Conservation (phyloP, 2,888 invertebrate genomes). For the Oscheius sp. region DNA sequence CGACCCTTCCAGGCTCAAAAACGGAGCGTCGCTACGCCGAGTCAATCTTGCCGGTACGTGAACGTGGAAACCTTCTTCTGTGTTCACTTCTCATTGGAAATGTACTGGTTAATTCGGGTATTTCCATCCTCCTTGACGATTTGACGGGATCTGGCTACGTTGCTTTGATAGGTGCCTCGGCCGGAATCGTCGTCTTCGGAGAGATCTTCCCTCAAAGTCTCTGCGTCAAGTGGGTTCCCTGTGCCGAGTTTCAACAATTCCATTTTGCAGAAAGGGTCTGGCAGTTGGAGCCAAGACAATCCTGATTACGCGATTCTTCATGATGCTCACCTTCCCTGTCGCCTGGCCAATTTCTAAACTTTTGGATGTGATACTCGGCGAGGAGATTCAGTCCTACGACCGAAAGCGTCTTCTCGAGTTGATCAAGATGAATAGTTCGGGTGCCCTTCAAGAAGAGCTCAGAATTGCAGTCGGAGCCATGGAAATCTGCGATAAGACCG, state of each 20-base stretch:
- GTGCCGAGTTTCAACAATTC: constrained; percentile 81
- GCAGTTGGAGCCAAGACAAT: constrained; percentile 80
- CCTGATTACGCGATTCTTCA: constrained; percentile 89
- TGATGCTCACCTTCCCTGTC: constrained; percentile 88
- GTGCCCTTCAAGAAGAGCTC: constrained; percentile 62
- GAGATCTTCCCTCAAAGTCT: constrained; percentile 81
- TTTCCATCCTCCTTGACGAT: constrained; percentile 94
- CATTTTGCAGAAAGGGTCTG: constrained; percentile 60
- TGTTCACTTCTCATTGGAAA: constrained; percentile 80
- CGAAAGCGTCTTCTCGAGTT: constrained; percentile 94
- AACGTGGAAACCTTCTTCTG: constrained; percentile 91
- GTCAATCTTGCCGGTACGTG: constrained; percentile 88
- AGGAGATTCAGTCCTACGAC: constrained; percentile 97
- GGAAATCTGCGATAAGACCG: constrained; percentile 92
- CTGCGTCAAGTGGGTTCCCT: constrained; percentile 69
- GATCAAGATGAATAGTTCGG: constrained; percentile 76
- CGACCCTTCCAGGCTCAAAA: constrained; percentile 55
- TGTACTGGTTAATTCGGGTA: constrained; percentile 78
- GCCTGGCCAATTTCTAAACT: constrained; percentile 79
- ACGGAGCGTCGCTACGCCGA: constrained; percentile 80
- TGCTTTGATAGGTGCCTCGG: constrained; percentile 70
- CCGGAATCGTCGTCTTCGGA: constrained; percentile 87
- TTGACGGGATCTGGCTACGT: constrained; percentile 77
- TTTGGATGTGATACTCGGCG: constrained; percentile 79
- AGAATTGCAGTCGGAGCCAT: constrained; percentile 82